These are phyloP conservation scores for Plectrocnemia conspersa DNA, from an alignment of 1,140 invertebrate species.

Conservation along the genomic window DNA sequence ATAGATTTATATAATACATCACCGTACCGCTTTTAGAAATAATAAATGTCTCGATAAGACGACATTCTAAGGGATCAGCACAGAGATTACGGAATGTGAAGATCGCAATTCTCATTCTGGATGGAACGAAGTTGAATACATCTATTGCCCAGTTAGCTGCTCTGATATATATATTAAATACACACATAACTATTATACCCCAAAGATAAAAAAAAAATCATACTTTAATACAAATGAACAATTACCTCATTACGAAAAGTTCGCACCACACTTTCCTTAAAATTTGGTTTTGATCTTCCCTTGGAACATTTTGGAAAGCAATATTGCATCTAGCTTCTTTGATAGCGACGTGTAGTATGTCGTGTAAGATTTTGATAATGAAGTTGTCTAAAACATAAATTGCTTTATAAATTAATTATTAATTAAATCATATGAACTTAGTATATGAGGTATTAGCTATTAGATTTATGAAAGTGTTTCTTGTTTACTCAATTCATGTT, in stretches of 20 bases:
- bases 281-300: slow-evolving; percentile 52
- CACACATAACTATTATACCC: background rate
- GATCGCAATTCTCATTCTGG: slow-evolving; percentile 39
- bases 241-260: slow-evolving; percentile 51
- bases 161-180: slow-evolving; percentile 13
- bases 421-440: no score
- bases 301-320: slow-evolving; percentile 47
- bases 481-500: no score
- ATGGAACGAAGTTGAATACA: slow-evolving; percentile 41
- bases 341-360: slow-evolving; percentile 55
- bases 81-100: slow-evolving; percentile 44
- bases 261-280: slow-evolving; percentile 55
- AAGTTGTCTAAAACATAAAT: slow-evolving; percentile 22
- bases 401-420: slow-evolving; percentile 3
- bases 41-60: slow-evolving; percentile 59
- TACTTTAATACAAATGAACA: background rate
- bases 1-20: no score
- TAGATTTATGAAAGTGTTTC: no score
- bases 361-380: slow-evolving; percentile 41
- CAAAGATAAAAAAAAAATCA: background rate
- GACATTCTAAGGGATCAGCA: slow-evolving; percentile 55
- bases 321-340: slow-evolving; percentile 52
- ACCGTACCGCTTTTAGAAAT: slow-evolving; percentile 60
- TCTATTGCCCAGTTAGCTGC: slow-evolving; percentile 59
- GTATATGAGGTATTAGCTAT: no score